A percentile compares a stretch with the other conserved stretches of the same genome.
phyloP scores from a whole-genome alignment of 1,140 invertebrate species.

The Bombus waltoni region DNA sequence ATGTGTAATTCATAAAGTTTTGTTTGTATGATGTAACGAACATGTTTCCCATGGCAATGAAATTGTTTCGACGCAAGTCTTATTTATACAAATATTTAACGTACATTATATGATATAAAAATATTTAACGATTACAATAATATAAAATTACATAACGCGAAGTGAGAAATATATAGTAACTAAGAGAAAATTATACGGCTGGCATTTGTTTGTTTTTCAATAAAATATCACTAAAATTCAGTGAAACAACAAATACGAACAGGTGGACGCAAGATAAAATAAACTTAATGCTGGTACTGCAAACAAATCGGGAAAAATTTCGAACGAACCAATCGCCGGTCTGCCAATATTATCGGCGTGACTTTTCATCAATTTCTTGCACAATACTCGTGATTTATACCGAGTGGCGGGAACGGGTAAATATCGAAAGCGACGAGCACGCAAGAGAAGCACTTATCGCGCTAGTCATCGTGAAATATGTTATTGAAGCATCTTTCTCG shows the following conservation, averaged over 20 bases:
- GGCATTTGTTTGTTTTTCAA: neutral
- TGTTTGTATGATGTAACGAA: neutral
- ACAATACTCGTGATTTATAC: slow-evolving; percentile 50
- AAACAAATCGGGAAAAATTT: slow-evolving; percentile 29
- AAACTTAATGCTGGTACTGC: neutral
- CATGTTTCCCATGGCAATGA: neutral
- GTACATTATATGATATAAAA: neutral
- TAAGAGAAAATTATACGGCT: neutral
- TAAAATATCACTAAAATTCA: neutral
- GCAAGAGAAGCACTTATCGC: slow-evolving; percentile 24
- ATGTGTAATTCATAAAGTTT: neutral
- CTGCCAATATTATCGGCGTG: slow-evolving; percentile 53
- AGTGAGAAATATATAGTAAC: neutral
- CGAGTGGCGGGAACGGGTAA: neutral
- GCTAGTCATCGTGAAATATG: slow-evolving; percentile 35
- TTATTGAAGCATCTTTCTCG: slow-evolving; percentile 25
- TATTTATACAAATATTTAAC: neutral
- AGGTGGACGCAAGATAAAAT: neutral
- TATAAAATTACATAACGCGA: neutral
- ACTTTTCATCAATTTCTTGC: slow-evolving; percentile 56
- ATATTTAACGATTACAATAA: no score
- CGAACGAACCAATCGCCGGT: neutral
- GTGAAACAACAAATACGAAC: neutral
- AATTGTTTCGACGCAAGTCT: neutral
- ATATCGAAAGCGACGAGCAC: neutral